Evolutionary conservation across 2,113 vertebrate species (phyloP), one percentile per base, ranked within the genome.

Genomic region (Spermophilus dauricus): DNA sequence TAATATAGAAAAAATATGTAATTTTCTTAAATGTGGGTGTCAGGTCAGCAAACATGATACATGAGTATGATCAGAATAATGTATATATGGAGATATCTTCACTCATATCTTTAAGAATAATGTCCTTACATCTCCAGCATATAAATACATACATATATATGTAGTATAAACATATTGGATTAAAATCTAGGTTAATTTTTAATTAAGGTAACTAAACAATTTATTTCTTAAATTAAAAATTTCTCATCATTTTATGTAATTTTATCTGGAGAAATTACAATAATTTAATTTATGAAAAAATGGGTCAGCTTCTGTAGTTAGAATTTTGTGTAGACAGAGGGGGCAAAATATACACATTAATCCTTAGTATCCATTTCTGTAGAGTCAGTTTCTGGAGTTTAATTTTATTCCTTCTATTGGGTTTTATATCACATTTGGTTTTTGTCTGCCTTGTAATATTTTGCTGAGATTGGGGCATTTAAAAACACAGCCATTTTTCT

Each of bases 271-370:
- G 16, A 26, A 58, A 16, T 82, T 37, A 51, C 42, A 95, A 2
- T 67, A 20, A 39, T 69, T 87, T 73, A 65, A 51, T 65, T 95
- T 82, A 51, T 63, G 53, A 45, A 61, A 51, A 96, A 89, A 86
- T 45, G 9, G 32, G 1, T 69, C 26, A 89, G 0, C 78, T 76
- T 85, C 34, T 90, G 9, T 58, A 86, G 22, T 53, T 81, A 69
- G 7, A 3, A 73, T 26, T 75, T 51, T 61, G 75, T 30, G 12
- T n/a, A 61, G 2, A 69, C 9, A 83, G 22, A 87, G 17, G 87
- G 42, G 18, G 24, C 51, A 32, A 65, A 83, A 73, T 17, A 85
- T 4, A 84, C 0, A 67, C 0, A 37, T 10, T 51, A 45, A 81
- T 58, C 10, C 51, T 56, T 14, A 69, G 10, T 26, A 69, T 5